Evolutionary conservation across 2,113 vertebrate species (phyloP), one percentile per base, ranked within the genome.

Genomic region (Megaceryle torquata): DNA sequence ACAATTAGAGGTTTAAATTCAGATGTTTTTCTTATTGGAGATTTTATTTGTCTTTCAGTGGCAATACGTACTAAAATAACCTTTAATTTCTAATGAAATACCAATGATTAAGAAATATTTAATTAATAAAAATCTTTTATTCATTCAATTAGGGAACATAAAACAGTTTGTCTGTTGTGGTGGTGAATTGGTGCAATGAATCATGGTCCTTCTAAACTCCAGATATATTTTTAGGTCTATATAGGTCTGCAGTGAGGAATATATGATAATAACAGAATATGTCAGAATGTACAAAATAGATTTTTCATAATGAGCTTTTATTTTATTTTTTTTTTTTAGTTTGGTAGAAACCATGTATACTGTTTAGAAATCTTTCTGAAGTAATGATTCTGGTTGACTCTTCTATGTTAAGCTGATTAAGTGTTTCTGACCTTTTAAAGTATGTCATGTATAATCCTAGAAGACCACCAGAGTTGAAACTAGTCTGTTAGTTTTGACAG

Each of bases 401-500:
- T 88, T 79, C 76, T 77, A 67, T 72, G 89, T 75, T 96, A 86
- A 97, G 96, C 93, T 93, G 96, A 97, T 97, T 97, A 97, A 93
- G 64, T 86, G 82, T 89, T 96, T 95, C 70, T 96, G 96, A 96
- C 96, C 96, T 96, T 95, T 83, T 82, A 48, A 88, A 97, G 94
- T 91, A 86, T 57, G 91, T 89, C 54, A 12, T 88, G 86, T 88
- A 96, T 83, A 97, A 96, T 94, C 94, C 87, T 91, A 68, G 70
- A 91, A 91, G 94, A 97, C 96, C 96, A 97, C 97, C 96, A 85
- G 88, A 93, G 94, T 97, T 96, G 97, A 96, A 96, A 95, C 84
- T 88, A 46, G 88, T 92, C 93, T 96, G 88, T 96, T 97, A 97
- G 94, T 97, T 97, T 97, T 95, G 97, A 97, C 90, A 71, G 87